Conservation (phyloP, 2,797 vertebrate species). For the Xiphophorus birchmanni region DNA sequence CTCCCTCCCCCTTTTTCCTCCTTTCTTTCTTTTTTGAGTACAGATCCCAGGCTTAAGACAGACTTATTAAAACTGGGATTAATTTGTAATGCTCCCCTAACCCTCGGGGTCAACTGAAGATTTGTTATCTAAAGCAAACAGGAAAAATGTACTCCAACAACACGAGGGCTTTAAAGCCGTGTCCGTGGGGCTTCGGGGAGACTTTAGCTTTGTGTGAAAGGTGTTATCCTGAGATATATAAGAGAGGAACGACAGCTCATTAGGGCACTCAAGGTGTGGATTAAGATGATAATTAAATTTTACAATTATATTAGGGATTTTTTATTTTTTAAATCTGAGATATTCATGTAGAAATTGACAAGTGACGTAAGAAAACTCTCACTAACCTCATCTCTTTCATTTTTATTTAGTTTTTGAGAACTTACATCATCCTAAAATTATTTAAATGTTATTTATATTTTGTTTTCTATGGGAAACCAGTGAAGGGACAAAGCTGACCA, state of each 20-base stretch:
- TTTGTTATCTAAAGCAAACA: constrained; percentile 86
- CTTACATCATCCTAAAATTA: not conserved
- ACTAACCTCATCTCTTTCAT: constrained; percentile 60
- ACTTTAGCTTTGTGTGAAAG: constrained; percentile 68
- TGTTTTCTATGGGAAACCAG: not conserved
- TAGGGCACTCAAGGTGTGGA: constrained; percentile 21
- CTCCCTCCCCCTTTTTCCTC: constrained; percentile 58
- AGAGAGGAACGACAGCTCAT: constrained; percentile 37
- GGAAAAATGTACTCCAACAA: constrained; percentile 73
- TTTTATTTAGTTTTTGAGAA: not conserved
- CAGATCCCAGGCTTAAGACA: constrained; percentile 93
- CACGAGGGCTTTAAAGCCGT: constrained; percentile 61
- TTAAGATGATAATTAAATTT: constrained; percentile 18
- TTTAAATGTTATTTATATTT: not conserved
- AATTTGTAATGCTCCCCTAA: constrained; percentile 96
- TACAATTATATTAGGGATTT: constrained; percentile 1
- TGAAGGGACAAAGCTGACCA: not conserved
- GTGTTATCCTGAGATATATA: constrained; percentile 70
- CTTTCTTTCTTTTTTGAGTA: constrained; percentile 75
- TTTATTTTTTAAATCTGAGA: not conserved
- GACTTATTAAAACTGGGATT: constrained; percentile 98
- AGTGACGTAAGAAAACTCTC: constrained; percentile 23
- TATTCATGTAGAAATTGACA: not conserved
- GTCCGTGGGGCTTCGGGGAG: constrained; percentile 66
- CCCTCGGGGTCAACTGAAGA: constrained; percentile 82